Base-by-base conservation (phyloP, 2,113 vertebrate genomes). In the Antennarius striatus region DNA sequence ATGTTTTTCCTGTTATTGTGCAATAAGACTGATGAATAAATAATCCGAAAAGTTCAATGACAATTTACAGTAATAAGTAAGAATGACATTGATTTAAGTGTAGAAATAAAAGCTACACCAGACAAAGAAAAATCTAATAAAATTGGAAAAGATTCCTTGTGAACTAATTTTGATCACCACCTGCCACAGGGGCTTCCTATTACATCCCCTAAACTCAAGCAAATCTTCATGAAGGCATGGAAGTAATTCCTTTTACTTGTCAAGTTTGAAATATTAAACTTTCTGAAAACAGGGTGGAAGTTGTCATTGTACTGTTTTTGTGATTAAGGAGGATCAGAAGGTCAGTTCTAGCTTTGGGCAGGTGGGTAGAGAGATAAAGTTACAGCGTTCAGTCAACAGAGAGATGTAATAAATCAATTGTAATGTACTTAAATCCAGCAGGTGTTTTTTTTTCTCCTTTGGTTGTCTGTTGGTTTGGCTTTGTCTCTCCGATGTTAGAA, bases 321-420 rank as follows among this genome's bases (percentile, higher is more conserved):
- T 69, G 49, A 70, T 40, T 56, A 57, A 51, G 39, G n/a, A 56
- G 55, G 67, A 65, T 48, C 17, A 62, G 68, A 79, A 67, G 84
- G 67, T 84, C 55, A 73, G n/a, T 30, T 60, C 42, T 52, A 63
- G 69, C 85, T 63, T 16, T 6, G 46, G 69, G 85, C 76, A 13
- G 51, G 30, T 32, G 67, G 53, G 47, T 40, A 45, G 46, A 0
- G 2, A 61, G 67, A 73, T 86, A 39, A 67, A 75, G 72, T 86
- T 83, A 83, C 83, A 81, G 61, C 54, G 3, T 63, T 7, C 52
- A 68, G 55, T 40, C 28, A 22, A 7, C 39, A 28, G 16, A 63
- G 40, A 79, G 3, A 48, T 56, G 30, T 32, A 63, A 30, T 42
- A 17, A 30, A 75, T 85, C 59, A 68, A 43, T 61, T 56, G 77